A percentile compares a stretch with the other conserved stretches of the same genome.
These are phyloP conservation scores for Decapterus maruadsi DNA, from an alignment of 2,797 vertebrate species.

Conservation along the genomic window DNA sequence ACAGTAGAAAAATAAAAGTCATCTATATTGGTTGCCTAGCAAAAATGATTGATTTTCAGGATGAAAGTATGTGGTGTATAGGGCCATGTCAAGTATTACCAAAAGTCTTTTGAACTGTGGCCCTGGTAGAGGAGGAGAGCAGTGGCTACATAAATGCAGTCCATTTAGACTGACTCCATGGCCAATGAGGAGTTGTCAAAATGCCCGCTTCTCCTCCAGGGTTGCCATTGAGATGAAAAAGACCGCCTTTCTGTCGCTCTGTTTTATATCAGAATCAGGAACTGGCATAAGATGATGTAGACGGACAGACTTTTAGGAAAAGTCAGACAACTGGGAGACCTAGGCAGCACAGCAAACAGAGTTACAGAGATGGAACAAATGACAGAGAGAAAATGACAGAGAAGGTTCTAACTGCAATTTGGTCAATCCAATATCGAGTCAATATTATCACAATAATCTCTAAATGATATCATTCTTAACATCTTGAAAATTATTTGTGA, in stretches of 20 bases:
- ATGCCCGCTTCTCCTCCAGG: conserved; percentile 82
- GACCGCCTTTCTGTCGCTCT: conserved; percentile 78
- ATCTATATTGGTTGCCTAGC: no score
- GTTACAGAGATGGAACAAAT: conserved; percentile 30
- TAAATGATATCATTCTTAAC: neutral
- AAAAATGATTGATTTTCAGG: conserved; percentile 84
- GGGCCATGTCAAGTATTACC: conserved; percentile 75
- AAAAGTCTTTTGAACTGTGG: no score
- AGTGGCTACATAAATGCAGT: no score
- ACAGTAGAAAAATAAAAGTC: no score
- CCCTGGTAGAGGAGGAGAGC: conserved; percentile 82
- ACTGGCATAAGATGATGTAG: conserved; percentile 75
- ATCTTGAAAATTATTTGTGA: neutral
- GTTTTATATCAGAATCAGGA: no score
- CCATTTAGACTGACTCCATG: conserved; percentile 77
- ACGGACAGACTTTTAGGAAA: conserved; percentile 14
- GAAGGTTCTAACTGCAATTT: no score
- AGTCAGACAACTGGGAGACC: neutral
- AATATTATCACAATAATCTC: neutral
- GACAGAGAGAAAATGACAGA: conserved; percentile 27
- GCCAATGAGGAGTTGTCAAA: conserved; percentile 80
- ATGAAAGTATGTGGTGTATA: conserved; percentile 77
- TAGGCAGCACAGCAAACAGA: conserved; percentile 13
- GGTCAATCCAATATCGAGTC: neutral
- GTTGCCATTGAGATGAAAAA: conserved; percentile 87